These are phyloP conservation scores for Sturnus vulgaris DNA, from an alignment of 2,113 vertebrate species.

Conservation along the genomic window DNA sequence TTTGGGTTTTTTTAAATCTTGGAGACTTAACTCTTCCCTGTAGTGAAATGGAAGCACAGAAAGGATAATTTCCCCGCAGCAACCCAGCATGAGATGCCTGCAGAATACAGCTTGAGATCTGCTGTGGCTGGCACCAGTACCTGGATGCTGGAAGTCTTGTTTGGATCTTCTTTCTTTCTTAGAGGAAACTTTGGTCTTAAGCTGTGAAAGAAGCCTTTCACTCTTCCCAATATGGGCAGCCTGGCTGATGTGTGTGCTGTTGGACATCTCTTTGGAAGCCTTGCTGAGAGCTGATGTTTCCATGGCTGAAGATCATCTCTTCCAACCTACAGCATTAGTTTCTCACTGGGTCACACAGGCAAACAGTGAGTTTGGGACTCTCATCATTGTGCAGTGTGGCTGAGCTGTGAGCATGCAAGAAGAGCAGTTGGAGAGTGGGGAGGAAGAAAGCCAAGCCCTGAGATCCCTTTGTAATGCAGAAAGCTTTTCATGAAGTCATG, in stretches of 20 bases:
- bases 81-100: background rate
- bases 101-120: background rate
- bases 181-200: background rate
- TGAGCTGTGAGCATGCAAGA: background rate
- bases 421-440: background rate
- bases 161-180: background rate
- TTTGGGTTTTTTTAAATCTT: background rate
- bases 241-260: background rate
- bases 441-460: background rate
- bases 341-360: background rate
- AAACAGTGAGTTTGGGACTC: background rate
- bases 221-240: background rate
- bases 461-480: conserved; percentile 18
- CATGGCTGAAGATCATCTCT: background rate
- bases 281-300: background rate
- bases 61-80: background rate
- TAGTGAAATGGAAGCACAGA: background rate
- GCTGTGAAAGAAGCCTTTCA: background rate
- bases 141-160: background rate
- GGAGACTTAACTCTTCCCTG: background rate
- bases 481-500: background rate
- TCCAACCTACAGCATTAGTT: background rate
- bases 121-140: background rate
- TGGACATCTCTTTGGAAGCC: background rate
- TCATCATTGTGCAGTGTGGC: background rate